Evolutionary conservation across 2,797 vertebrate species (phyloP).

Genomic region (Coilia nasus): DNA sequence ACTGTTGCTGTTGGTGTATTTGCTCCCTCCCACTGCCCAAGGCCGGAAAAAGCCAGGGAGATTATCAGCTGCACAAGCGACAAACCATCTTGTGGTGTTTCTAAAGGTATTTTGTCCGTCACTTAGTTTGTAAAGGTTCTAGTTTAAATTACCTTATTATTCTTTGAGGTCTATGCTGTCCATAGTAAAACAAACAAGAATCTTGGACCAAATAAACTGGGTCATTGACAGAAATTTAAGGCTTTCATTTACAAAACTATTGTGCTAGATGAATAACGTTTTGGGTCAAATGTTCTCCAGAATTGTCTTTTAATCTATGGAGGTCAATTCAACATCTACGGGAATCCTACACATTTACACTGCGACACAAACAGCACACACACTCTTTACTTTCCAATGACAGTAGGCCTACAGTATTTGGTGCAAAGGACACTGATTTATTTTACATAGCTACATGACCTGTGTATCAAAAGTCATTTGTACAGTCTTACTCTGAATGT

Average conservation of each 20-base stretch:
- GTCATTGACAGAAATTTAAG: not conserved
- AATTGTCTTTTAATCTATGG: not conserved
- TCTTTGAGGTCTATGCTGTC: not conserved
- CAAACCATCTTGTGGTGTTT: not conserved
- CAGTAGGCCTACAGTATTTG: not conserved
- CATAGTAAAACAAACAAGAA: not conserved
- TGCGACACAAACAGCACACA: not conserved
- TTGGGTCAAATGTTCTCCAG: not conserved
- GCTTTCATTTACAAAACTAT: not conserved
- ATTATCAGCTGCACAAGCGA: not conserved
- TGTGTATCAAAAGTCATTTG: too few species aligned
- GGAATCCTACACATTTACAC: not conserved
- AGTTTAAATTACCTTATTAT: not conserved
- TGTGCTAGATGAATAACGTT: not conserved
- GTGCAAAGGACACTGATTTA: not conserved
- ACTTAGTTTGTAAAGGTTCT: not conserved
- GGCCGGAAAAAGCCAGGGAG: not conserved
- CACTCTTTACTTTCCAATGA: not conserved
- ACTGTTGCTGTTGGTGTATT: not conserved
- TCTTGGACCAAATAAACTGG: not conserved
- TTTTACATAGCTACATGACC: too few species aligned
- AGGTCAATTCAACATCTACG: constrained; percentile 5
- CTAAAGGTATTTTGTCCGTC: not conserved
- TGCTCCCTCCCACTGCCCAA: not conserved
- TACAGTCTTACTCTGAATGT: too few species aligned